phyloP scores from a whole-genome alignment of 1,140 invertebrate genomes.

The Zaprionus taronus region DNA sequence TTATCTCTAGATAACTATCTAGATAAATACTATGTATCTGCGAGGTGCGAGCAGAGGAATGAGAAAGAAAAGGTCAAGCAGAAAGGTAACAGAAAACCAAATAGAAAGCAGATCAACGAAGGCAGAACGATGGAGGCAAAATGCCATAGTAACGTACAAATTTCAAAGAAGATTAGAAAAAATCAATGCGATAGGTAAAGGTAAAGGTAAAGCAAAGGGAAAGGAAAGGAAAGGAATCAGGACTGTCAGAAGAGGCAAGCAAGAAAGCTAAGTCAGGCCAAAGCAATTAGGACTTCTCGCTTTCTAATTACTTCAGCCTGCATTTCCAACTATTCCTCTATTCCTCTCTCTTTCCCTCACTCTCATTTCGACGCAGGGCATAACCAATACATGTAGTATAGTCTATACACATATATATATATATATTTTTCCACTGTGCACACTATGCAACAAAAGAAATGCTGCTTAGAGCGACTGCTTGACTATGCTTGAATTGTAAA shows the following conservation, averaged over 20 bases:
- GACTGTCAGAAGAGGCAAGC: neutral
- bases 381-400: slow-evolving; percentile 21
- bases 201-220: neutral
- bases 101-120: no score
- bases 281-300: slow-evolving; percentile 2
- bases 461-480: slow-evolving; percentile 15
- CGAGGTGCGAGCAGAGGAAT: neutral
- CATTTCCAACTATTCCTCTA: slow-evolving; percentile 10
- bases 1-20: slow-evolving; percentile 5
- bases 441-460: slow-evolving; percentile 24
- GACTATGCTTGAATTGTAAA: neutral
- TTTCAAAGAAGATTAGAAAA: neutral
- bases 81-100: neutral
- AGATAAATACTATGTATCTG: slow-evolving; percentile 1
- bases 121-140: no score
- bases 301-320: slow-evolving; percentile 33
- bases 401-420: slow-evolving; percentile 35
- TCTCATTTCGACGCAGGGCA: slow-evolving; percentile 17
- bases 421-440: slow-evolving; percentile 60
- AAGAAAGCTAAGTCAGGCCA: neutral
- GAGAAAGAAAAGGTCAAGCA: no score
- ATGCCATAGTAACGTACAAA: neutral
- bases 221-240: neutral
- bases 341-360: slow-evolving; percentile 7
- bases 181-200: no score